Base-by-base conservation (phyloP, 2,113 vertebrate genomes). In the Oryzias curvinotus region DNA sequence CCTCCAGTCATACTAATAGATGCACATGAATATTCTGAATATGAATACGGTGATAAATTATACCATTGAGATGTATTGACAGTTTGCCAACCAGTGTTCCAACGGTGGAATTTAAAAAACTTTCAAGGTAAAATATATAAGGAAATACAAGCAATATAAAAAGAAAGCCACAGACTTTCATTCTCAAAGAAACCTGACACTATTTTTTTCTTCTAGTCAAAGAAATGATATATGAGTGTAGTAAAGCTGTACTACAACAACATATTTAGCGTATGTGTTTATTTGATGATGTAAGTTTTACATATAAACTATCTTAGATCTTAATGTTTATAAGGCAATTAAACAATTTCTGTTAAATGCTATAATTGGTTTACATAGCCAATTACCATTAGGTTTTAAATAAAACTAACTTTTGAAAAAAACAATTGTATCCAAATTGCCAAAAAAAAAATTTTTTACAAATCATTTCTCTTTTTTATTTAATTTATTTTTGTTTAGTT, bases 1-100 rank as follows among this genome's bases (percentile, higher is more conserved):
- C 82, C 80, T 86, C 85, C 74, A 88, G 81, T 87, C 84, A 84
- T 76, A 72, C 88, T 83, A 80, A 85, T 75, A 82, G 75, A 87
- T 87, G 30, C 6, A 36, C 30, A 36, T 10, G 30, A 36, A 36
- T 36, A 36, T 36, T 36, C 2, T 30, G 28, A 7, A 36, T 10
- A 8, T 7, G 8, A 36, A 36, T 36, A 8, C 10, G 2, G 30
- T 7, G 30, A 36, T 86, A 65, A 73, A 80, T 85, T 80, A 72
- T 68, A 68, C 49, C 73, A 59, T 48, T 26, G 45, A 46, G 46
- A 49, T 14, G 6, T 43, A 78, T 41, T 65, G 56, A 57, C 26
- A 65, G 47, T n/a, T 65, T 28, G 48, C 45, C 18, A 43, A 53
- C 30, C 41, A 36, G 21, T 26, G 19, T 56, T 23, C 66, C 44